Evolutionary conservation across 2,797 vertebrate species (phyloP).

Genomic region (Micromesistius poutassou): DNA sequence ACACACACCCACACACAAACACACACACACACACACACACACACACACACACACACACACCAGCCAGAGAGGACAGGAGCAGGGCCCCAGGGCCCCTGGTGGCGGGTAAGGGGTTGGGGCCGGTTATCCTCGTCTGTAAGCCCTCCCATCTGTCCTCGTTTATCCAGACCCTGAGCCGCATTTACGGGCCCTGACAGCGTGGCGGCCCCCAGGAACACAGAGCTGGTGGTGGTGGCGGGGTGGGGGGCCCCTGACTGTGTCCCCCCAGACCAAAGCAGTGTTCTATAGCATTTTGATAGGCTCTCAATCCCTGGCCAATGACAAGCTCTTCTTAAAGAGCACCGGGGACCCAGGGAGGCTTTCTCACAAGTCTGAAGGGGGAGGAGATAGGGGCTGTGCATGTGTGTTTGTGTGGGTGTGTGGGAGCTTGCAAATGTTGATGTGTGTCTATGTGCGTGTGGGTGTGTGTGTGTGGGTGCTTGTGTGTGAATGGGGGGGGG

Average conservation of each 20-base stretch:
- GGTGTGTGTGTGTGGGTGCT: not conserved
- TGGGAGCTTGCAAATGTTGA: not conserved
- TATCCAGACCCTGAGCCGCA: conserved; percentile 75
- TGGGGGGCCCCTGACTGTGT: conserved; percentile 79
- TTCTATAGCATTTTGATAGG: conserved; percentile 99
- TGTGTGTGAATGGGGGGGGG: conserved; percentile 9
- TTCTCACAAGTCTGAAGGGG: conserved; percentile 32
- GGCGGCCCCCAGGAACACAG: conserved; percentile 59
- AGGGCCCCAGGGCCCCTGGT: not conserved
- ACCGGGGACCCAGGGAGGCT: conserved; percentile 44
- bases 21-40: not conserved
- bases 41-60: not conserved
- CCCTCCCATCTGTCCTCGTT: conserved; percentile 89
- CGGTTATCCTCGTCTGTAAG: conserved; percentile 86
- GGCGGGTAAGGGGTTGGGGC: not conserved
- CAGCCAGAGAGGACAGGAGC: not conserved
- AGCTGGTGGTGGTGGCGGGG: conserved; percentile 79
- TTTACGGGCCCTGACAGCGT: conserved; percentile 65
- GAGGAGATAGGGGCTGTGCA: not conserved
- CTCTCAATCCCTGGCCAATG: conserved; percentile 93
- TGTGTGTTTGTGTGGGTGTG: not conserved
- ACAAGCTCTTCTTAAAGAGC: conserved; percentile 74
- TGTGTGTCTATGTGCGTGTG: not conserved
- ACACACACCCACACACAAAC: not conserved
- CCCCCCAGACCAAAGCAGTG: conserved; percentile 91